These are phyloP conservation scores for Bombus terrestris DNA, from an alignment of 1,140 invertebrate genomes.

Conservation along the genomic window DNA sequence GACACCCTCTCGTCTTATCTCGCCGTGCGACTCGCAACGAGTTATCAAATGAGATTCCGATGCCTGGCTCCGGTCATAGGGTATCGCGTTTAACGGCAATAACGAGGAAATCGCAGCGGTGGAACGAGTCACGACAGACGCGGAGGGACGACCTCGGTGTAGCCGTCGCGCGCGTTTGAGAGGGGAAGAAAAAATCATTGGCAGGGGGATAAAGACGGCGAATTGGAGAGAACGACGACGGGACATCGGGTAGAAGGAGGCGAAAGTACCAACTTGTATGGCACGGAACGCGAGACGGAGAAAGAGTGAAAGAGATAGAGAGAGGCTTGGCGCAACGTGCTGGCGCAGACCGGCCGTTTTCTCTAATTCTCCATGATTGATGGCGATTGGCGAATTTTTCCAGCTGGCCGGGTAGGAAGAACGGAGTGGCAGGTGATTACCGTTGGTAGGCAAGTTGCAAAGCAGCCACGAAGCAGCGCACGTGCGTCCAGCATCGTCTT, in stretches of 20 bases:
- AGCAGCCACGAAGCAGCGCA: conserved; percentile 32
- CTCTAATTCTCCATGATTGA: conserved; percentile 75
- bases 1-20: background rate
- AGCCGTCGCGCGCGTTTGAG: conserved; percentile 7
- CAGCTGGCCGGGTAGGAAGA: conserved; percentile 38
- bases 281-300: no score
- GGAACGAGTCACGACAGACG: conserved; percentile 59
- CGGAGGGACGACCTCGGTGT: conserved; percentile 26
- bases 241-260: conserved; percentile 22
- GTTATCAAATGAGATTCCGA: conserved; percentile 66
- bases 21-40: conserved; percentile 39
- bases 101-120: conserved; percentile 60
- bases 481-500: conserved; percentile 5
- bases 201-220: conserved; percentile 4
- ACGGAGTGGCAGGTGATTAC: conserved; percentile 72
- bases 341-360: conserved; percentile 55
- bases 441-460: conserved; percentile 54
- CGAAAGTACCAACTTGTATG: background rate
- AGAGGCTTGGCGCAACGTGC: background rate
- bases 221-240: conserved; percentile 22
- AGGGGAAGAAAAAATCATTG: conserved; percentile 29
- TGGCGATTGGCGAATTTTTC: conserved; percentile 75
- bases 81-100: conserved; percentile 67
- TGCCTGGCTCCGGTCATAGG: conserved; percentile 56
- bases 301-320: background rate